Evolutionary conservation across 2,888 invertebrate genomes (phyloP), one percentile per base, ranked within the genome.

Genomic region (Cyaniris semiargus): DNA sequence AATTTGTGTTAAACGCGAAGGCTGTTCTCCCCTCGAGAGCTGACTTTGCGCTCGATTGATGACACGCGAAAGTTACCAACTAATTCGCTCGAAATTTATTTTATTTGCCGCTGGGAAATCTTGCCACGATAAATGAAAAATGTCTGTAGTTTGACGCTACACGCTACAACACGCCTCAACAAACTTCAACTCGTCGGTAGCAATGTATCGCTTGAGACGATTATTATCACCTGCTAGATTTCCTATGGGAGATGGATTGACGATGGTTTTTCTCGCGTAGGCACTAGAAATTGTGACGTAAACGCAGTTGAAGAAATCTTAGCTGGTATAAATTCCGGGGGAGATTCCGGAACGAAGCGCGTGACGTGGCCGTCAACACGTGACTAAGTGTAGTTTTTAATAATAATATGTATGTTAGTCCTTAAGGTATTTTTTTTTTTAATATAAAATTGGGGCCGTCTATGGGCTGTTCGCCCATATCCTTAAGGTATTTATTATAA

Each of bases 91-190:
- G 66, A 66, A 31, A 31, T 66, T 60, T 60, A 66, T 66, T 66
- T 66, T 31, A 66, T 31, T 66, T 66, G 27, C 66, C 66, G 27
- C 66, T 27, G 27, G 66, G 66, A 66, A 66, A 66, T 66, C 66
- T 66, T 66, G 5, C 15, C 66, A 31, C 66, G 27, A 66, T 31
- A 31, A 27, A 27, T 27, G 31, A 66, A 66, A 66, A 66, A 66
- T 66, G 66, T 27, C 1, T 31, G 27, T 15, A 66, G 66, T 27
- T 66, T 66, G 66, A 31, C 27, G 27, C 27, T 13, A 60, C 5
- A 13, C 60, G 38, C 8, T 58, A 58, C 21, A 58, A 58, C 8
- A 58, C 21, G 58, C 7, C 21, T 8, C 58, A 21, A 58, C 58
- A 60, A 10, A 10, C 60, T 18, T 21, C 56, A 58, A n/a, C 21